A percentile compares a stretch with the other conserved stretches of the same genome.
These are phyloP conservation scores for Oncopeltus fasciatus DNA, from an alignment of 1,140 invertebrate species.

Conservation along the genomic window DNA sequence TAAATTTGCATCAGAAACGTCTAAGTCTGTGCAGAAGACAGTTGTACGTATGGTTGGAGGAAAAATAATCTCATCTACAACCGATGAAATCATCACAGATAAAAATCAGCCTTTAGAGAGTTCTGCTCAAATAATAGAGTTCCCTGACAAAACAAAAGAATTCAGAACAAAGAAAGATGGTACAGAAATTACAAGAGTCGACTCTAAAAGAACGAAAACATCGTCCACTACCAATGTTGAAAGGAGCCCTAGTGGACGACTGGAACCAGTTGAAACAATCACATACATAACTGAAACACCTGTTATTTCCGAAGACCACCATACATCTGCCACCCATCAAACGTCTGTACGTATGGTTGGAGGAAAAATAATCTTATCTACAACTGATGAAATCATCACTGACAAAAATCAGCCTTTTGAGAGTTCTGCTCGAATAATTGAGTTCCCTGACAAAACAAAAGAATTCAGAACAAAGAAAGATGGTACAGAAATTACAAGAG, in stretches of 20 bases:
- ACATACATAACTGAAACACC: background rate
- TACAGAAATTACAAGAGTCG: background rate
- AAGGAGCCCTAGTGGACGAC: background rate
- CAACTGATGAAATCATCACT: background rate
- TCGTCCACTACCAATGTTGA: background rate
- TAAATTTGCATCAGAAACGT: too few relatives aligned
- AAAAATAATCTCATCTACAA: slow-evolving; percentile 18
- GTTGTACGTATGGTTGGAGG: slow-evolving; percentile 20
- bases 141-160: too few relatives aligned
- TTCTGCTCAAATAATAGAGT: too few relatives aligned
- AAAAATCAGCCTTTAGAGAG: too few relatives aligned
- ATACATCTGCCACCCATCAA: background rate
- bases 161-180: too few relatives aligned
- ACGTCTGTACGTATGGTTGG: slow-evolving; percentile 17
- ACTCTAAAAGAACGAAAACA: background rate
- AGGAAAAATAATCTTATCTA: slow-evolving; percentile 18
- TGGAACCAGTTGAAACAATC: background rate
- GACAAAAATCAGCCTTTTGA: too few relatives aligned
- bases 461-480: too few relatives aligned
- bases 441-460: too few relatives aligned
- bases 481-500: background rate
- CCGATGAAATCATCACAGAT: too few relatives aligned
- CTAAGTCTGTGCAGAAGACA: background rate
- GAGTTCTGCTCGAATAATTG: too few relatives aligned
- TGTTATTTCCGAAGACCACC: background rate